phyloP scores from a whole-genome alignment of 2,888 invertebrate genomes.

The Parnassius apollo region DNA sequence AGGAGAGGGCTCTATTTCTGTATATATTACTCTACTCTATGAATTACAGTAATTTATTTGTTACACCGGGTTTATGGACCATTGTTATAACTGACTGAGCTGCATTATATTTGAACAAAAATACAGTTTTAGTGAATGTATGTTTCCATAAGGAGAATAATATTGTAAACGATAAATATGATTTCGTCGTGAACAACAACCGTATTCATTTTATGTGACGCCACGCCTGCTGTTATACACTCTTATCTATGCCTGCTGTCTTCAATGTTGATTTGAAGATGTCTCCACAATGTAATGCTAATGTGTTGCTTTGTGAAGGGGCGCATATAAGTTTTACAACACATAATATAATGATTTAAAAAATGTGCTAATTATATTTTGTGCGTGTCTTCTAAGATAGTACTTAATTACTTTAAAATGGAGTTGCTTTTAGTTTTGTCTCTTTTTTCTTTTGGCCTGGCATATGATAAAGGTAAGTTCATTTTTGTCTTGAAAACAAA shows the following conservation, averaged over 20 bases:
- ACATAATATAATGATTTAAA: not conserved
- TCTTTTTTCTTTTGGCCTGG: slow-evolving; percentile 36
- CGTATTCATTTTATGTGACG: slow-evolving; percentile 22
- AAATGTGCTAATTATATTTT: slow-evolving; percentile 2
- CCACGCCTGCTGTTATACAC: slow-evolving; percentile 30
- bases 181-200: not conserved
- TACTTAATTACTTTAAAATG: slow-evolving; percentile 31
- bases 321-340: not conserved
- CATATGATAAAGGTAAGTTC: slow-evolving; percentile 42
- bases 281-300: slow-evolving; percentile 28
- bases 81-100: too few relatives aligned
- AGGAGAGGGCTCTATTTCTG: too few relatives aligned
- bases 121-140: not conserved
- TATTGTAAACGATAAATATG: not conserved
- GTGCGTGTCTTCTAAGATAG: not conserved
- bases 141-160: not conserved
- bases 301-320: not conserved
- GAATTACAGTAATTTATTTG: too few relatives aligned
- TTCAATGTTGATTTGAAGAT: slow-evolving; percentile 33
- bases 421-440: slow-evolving; percentile 39
- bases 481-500: not conserved
- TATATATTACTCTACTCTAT: too few relatives aligned
- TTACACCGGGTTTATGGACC: too few relatives aligned
- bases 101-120: not conserved
- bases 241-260: slow-evolving; percentile 24